phyloP scores from a whole-genome alignment of 2,888 invertebrate genomes.

The Coelopa pilipes region DNA sequence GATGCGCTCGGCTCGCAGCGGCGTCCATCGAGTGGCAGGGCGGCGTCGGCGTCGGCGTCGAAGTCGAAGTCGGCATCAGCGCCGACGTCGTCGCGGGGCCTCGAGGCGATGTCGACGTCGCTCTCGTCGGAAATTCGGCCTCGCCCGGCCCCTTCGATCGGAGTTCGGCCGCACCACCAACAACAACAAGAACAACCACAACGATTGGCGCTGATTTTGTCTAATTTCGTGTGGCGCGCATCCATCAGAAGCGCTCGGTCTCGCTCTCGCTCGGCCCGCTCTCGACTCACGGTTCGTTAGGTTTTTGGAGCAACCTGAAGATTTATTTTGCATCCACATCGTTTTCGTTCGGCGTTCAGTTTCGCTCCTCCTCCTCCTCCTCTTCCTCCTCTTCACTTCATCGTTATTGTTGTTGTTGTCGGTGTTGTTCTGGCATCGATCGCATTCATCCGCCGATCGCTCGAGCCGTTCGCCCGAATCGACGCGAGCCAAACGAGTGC shows the following conservation, averaged over 20 bases:
- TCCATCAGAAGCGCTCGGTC: conserved; percentile 32
- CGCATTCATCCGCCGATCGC: conserved; percentile 28
- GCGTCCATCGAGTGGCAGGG: conserved; percentile 27
- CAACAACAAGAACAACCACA: background rate
- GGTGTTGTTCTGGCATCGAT: conserved; percentile 1
- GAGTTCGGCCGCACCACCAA: conserved; percentile 9
- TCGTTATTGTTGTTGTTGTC: conserved; percentile 18
- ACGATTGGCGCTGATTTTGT: conserved; percentile 22
- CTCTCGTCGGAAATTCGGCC: too few relatives aligned
- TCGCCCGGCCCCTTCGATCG: background rate
- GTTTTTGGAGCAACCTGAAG: conserved; percentile 30
- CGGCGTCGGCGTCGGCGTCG: background rate
- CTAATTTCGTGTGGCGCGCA: conserved; percentile 30
- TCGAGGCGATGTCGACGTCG: too few relatives aligned
- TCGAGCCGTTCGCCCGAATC: background rate
- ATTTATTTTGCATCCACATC: background rate
- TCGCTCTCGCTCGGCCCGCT: too few relatives aligned
- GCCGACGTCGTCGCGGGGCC: background rate
- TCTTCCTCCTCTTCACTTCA: conserved; percentile 6
- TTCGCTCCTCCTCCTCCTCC: too few relatives aligned
- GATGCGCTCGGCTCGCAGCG: conserved; percentile 9
- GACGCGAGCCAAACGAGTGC: conserved; percentile 16
- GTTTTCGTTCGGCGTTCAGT: too few relatives aligned
- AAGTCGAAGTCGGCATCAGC: too few relatives aligned
- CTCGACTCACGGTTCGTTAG: conserved; percentile 37